phyloP scores from a whole-genome alignment of 1,140 invertebrate genomes.

The Araneus ventricosus region DNA sequence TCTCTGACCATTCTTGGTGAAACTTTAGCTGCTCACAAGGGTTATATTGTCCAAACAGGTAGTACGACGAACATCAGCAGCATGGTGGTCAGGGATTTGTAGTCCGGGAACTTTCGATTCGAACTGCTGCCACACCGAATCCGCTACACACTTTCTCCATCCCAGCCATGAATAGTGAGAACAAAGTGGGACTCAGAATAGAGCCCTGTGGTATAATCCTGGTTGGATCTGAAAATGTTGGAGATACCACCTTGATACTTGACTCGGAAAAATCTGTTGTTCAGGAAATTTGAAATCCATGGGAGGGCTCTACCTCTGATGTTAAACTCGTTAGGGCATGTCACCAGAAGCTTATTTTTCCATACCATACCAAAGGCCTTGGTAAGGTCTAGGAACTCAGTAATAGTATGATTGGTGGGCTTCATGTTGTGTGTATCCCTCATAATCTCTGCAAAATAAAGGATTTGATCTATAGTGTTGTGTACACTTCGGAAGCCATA shows the following conservation, averaged over 20 bases:
- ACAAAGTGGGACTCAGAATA: background rate
- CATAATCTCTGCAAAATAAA: background rate
- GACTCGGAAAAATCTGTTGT: background rate
- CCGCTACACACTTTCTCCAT: slow-evolving; percentile 39
- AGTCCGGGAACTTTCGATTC: too few species aligned
- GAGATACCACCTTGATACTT: background rate
- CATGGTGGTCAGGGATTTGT: too few species aligned
- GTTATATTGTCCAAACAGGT: too few species aligned
- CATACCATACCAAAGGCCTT: slow-evolving; percentile 37
- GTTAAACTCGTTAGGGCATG: slow-evolving; percentile 4
- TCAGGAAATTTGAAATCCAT: slow-evolving; percentile 41
- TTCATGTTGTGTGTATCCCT: slow-evolving; percentile 32
- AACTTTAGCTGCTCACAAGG: too few species aligned
- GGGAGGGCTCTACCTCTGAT: background rate
- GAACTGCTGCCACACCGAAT: too few species aligned
- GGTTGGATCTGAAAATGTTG: background rate
- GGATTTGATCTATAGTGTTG: slow-evolving; percentile 12
- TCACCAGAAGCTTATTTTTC: slow-evolving; percentile 20
- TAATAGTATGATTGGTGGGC: slow-evolving; percentile 12
- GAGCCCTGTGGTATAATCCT: slow-evolving; percentile 7
- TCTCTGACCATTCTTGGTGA: too few species aligned
- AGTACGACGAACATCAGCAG: too few species aligned
- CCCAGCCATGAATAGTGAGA: background rate
- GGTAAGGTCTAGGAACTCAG: background rate
- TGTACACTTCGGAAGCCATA: slow-evolving; percentile 17